Evolutionary conservation across 2,113 vertebrate genomes (phyloP).

Genomic region (Propithecus coquereli): DNA sequence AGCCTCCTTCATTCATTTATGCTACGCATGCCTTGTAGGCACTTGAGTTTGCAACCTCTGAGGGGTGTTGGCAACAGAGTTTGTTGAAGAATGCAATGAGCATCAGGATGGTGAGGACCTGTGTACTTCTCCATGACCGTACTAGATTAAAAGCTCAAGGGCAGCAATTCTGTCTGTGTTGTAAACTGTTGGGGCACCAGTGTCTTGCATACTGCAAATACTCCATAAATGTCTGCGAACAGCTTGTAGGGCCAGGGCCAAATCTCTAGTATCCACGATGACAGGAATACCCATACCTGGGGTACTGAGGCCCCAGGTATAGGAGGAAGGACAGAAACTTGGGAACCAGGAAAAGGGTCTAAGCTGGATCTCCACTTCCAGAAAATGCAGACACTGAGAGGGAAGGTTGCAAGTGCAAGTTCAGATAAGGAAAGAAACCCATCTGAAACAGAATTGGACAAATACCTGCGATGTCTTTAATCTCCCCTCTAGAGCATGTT

Average conservation of each 20-base stretch:
- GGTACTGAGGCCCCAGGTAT: background rate
- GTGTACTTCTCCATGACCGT: background rate
- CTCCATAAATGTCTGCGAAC: background rate
- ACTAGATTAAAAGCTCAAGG: background rate
- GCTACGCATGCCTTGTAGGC: background rate
- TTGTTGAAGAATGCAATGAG: background rate
- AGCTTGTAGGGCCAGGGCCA: background rate
- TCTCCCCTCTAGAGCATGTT: background rate
- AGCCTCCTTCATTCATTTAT: background rate
- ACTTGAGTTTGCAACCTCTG: background rate
- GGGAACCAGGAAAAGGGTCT: background rate
- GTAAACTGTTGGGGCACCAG: background rate
- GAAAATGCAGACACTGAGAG: background rate
- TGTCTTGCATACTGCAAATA: background rate
- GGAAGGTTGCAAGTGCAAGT: background rate
- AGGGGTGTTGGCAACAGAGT: background rate
- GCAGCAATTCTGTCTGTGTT: background rate
- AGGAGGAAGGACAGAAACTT: background rate
- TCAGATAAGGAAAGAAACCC: background rate
- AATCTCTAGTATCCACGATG: background rate
- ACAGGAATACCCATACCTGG: background rate
- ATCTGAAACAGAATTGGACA: background rate
- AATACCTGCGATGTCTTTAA: background rate
- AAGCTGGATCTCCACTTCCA: background rate
- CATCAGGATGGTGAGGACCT: accelerated